Percentiles rank a stretch among this genome's conserved stretches.
These are phyloP conservation scores for Ammodytes dubius DNA, from an alignment of 2,113 vertebrate genomes.

Conservation along the genomic window DNA sequence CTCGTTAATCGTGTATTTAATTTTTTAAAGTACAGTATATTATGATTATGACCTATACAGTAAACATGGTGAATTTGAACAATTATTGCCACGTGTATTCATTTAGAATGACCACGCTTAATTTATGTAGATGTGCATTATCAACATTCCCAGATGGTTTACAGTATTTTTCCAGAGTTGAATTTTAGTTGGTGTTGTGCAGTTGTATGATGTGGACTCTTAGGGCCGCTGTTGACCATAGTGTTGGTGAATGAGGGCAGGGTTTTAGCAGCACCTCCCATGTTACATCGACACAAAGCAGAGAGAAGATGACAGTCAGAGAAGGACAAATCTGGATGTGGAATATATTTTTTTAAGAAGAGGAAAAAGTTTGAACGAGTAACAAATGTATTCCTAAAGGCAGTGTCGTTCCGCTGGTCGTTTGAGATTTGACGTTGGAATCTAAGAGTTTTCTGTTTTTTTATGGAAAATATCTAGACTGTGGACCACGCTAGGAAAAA, in stretches of 20 bases:
- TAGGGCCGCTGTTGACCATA: constrained; percentile 91
- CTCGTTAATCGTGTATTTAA: too few species aligned
- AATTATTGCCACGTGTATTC: too few species aligned
- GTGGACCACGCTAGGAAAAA: not conserved
- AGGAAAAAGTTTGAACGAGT: not conserved
- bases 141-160: not conserved
- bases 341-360: not conserved
- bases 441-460: not conserved
- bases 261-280: constrained; percentile 25
- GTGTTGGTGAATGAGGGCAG: constrained; percentile 11
- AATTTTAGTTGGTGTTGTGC: constrained; percentile 23
- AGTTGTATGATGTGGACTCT: constrained; percentile 86
- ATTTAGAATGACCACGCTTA: too few species aligned
- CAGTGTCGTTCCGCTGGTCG: too few species aligned
- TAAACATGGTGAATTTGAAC: too few species aligned
- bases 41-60: too few species aligned
- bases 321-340: not conserved
- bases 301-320: not conserved
- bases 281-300: constrained; percentile 17
- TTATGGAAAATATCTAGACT: not conserved
- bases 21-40: too few species aligned
- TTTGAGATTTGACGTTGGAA: not conserved
- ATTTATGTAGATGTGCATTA: not conserved
- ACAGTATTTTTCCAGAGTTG: not conserved
- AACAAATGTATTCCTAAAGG: rapidly evolving